These are phyloP conservation scores for Incurvaria masculella DNA, from an alignment of 2,888 invertebrate genomes.

Conservation along the genomic window DNA sequence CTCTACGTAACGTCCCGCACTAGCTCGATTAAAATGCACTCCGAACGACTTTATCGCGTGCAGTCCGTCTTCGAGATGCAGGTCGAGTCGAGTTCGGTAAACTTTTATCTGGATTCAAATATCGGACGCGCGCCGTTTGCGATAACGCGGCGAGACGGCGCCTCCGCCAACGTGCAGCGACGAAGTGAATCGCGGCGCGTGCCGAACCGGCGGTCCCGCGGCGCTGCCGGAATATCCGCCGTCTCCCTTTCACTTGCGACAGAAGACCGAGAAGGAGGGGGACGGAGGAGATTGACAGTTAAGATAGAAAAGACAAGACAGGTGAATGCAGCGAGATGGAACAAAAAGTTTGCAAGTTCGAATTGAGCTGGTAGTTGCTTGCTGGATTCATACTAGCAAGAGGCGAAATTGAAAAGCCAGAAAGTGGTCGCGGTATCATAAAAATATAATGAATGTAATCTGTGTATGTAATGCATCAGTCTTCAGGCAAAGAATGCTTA, in stretches of 20 bases:
- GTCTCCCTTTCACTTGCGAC: background rate
- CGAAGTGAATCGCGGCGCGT: background rate
- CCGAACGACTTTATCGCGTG: no score
- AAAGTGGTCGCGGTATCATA: no score
- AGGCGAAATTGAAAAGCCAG: background rate
- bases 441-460: no score
- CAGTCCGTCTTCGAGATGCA: no score
- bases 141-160: no score
- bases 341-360: background rate
- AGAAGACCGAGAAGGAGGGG: background rate
- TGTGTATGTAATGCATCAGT: no score
- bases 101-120: background rate
- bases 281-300: background rate
- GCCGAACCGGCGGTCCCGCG: background rate
- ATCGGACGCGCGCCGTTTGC: background rate
- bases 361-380: background rate
- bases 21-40: no score
- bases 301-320: conserved; percentile 26
- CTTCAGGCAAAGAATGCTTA: no score
- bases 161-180: background rate
- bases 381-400: background rate
- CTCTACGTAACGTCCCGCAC: no score
- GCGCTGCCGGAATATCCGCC: background rate
- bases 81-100: no score
- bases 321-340: conserved; percentile 36